Evolutionary conservation across 2,888 invertebrate genomes (phyloP), one percentile per base, ranked within the genome.

Genomic region (Metopia argyrocephala): DNA sequence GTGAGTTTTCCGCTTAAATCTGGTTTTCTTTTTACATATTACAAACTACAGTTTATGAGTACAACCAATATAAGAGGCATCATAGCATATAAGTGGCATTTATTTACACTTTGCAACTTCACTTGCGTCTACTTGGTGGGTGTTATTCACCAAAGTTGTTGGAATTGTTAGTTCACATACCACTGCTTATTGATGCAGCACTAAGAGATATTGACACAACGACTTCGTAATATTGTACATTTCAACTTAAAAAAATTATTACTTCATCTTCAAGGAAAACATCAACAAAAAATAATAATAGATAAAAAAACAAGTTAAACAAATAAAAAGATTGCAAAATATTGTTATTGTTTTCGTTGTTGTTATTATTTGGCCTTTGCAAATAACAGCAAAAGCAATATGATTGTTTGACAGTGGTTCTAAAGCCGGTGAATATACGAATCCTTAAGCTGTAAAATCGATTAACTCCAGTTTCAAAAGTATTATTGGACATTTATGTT

Each of bases 161-260:
- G 45, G 45, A 45, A 25, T 45, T 12, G 25, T n/a, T 73, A 20
- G 50, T 71, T 65, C 66, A 61, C 75, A 76, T 79, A 69, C 61
- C 74, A 76, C 38, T 38, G 64, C 23, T 70, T 48, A 70, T 12
- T 76, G 76, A 76, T 76, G 70, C 76, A 71, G 65, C 71, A 66
- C 57, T 52, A 59, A 61, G 28, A 52, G 45, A 54, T 79, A 71
- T 79, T 79, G 79, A 79, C 76, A 79, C 79, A 79, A 59, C 76
- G 79, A 68, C 71, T 79, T 79, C 46, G 66, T 68, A 79, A 76
- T 76, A n/a, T n/a, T n/a, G n/a, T n/a, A 65, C 48, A 68, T 18
- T 15, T 62, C 45, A 79, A 75, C 65, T 70, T 64, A 15, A 48
- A 59, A 76, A 21, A 56, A 45, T 50, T 64, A 57, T 73, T 78